Conservation (phyloP, 2,113 vertebrate genomes). For the Tachuris rubrigastra region DNA sequence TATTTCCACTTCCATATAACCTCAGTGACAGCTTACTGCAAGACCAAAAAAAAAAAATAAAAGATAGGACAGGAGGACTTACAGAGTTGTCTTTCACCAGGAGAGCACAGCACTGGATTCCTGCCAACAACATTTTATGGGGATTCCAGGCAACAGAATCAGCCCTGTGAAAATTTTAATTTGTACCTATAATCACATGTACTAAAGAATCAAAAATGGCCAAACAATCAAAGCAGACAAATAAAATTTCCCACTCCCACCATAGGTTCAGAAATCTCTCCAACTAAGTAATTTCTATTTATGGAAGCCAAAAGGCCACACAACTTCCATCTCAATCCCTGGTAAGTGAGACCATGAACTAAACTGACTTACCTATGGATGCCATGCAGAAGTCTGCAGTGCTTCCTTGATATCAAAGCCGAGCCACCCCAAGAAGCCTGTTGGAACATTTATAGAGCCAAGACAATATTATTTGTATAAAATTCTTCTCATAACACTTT, state of each 20-base stretch:
- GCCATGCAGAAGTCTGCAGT: slow-evolving; percentile 77
- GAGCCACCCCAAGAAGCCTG: slow-evolving; percentile 89
- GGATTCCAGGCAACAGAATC: slow-evolving; percentile 87
- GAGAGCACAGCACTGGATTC: slow-evolving; percentile 85
- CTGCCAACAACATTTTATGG: slow-evolving; percentile 88
- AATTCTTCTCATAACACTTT: neutral
- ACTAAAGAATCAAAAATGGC: neutral
- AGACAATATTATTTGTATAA: neutral
- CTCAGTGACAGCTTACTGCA: neutral
- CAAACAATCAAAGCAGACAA: neutral
- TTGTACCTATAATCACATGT: neutral
- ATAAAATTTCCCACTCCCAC: neutral
- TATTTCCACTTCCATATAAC: neutral
- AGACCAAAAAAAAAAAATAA: neutral
- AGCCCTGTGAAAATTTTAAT: slow-evolving; percentile 65
- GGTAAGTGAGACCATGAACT: neutral
- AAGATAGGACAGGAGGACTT: slow-evolving; percentile 23
- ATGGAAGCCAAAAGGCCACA: neutral
- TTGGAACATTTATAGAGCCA: slow-evolving; percentile 30
- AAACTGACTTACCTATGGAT: slow-evolving; percentile 77
- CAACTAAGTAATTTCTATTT: neutral
- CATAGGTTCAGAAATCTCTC: neutral
- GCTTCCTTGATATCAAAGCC: slow-evolving; percentile 80
- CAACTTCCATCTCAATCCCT: neutral
- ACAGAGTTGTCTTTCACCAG: slow-evolving; percentile 83